Conservation (phyloP, 2,888 invertebrate genomes). For the Panorpa germanica region DNA sequence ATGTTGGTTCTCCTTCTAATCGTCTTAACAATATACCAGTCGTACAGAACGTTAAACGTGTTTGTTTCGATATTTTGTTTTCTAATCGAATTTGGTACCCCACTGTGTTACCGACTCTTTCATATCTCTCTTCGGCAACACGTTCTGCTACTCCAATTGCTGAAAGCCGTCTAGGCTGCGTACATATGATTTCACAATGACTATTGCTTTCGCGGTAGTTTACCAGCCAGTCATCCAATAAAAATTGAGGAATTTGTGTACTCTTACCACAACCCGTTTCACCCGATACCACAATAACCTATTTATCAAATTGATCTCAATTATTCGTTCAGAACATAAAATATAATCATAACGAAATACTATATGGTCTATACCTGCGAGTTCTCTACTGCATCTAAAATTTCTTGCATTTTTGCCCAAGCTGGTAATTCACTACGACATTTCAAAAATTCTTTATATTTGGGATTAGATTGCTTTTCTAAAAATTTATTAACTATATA, state of each 20-base stretch:
- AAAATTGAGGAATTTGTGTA: conserved; percentile 85
- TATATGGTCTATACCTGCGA: too few relatives aligned
- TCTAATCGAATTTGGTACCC: conserved; percentile 54
- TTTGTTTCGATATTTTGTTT: conserved; percentile 54
- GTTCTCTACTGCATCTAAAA: conserved; percentile 40
- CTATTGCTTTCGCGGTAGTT: conserved; percentile 29
- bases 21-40: conserved; percentile 78
- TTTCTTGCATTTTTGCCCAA: conserved; percentile 47
- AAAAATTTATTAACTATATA: conserved; percentile 39
- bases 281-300: conserved; percentile 57
- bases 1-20: conserved; percentile 56
- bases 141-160: conserved; percentile 85
- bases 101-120: conserved; percentile 54
- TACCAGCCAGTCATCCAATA: conserved; percentile 69
- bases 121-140: conserved; percentile 71
- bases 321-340: conserved; percentile 5
- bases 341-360: conserved; percentile 7
- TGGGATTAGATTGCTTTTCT: conserved; percentile 35
- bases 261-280: conserved; percentile 76
- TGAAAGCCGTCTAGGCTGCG: conserved; percentile 80
- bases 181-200: conserved; percentile 74
- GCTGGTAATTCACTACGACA: conserved; percentile 48
- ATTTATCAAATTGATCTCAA: conserved; percentile 11
- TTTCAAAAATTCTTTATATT: conserved; percentile 45
- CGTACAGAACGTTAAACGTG: conserved; percentile 80